A percentile compares a stretch with the other conserved stretches of the same genome.
phyloP scores from a whole-genome alignment of 2,113 vertebrate species.

The Corythornis madagascariensis region DNA sequence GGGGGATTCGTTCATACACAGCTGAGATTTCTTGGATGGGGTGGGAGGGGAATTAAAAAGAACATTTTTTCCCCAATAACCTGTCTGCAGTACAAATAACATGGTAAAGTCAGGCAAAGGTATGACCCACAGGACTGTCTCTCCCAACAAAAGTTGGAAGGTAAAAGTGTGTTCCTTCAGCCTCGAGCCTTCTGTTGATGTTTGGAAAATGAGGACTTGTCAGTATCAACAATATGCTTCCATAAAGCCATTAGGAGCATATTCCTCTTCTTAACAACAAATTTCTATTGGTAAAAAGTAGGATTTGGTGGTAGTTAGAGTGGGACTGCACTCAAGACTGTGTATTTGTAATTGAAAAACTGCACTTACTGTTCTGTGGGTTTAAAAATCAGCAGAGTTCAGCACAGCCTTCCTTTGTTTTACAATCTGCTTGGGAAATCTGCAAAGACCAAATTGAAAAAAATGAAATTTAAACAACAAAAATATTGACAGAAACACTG shows the following conservation, averaged over 20 bases:
- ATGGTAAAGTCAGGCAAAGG: not conserved
- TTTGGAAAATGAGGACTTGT: not conserved
- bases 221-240: not conserved
- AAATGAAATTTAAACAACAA: not conserved
- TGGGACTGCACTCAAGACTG: not conserved
- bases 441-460: not conserved
- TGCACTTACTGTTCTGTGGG: not conserved
- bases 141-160: not conserved
- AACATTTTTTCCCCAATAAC: not conserved
- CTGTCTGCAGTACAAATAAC: not conserved
- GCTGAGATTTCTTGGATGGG: accelerated
- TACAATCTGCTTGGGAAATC: not conserved
- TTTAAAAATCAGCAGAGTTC: not conserved
- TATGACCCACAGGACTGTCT: not conserved
- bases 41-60: not conserved
- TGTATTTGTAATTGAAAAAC: not conserved
- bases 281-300: not conserved
- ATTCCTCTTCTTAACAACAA: not conserved
- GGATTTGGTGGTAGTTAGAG: not conserved
- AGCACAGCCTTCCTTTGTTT: not conserved
- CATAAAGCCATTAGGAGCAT: not conserved
- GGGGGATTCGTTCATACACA: not conserved
- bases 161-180: not conserved
- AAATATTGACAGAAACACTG: not conserved
- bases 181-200: not conserved